Percentiles rank a stretch among this genome's conserved stretches.
Conservation (phyloP, 1,140 invertebrate genomes). For the Halictus rubicundus region DNA sequence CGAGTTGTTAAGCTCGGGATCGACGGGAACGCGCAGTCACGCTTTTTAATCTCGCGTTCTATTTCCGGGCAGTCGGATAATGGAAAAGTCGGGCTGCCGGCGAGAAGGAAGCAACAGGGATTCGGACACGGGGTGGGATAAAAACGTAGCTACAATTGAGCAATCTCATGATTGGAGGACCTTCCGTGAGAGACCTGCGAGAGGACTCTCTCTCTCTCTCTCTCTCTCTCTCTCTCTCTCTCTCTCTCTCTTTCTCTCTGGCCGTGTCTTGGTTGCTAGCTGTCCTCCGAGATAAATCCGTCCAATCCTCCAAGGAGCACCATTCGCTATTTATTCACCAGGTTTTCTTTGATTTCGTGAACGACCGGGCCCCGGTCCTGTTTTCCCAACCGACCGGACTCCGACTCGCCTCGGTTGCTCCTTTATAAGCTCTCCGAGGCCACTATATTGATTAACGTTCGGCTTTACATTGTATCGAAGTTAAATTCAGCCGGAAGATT, state of each 20-base stretch:
- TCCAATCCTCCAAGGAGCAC: constrained; percentile 54
- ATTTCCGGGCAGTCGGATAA: constrained; percentile 52
- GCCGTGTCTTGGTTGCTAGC: constrained; percentile 58
- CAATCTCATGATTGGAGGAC: constrained; percentile 76
- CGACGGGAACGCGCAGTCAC: constrained; percentile 23
- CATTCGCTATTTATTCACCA: constrained; percentile 65
- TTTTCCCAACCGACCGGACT: neutral
- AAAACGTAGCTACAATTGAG: constrained; percentile 72
- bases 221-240: too few relatives aligned
- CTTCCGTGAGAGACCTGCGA: constrained; percentile 57
- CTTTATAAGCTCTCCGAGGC: neutral
- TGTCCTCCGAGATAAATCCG: constrained; percentile 60
- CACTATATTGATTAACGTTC: constrained; percentile 24
- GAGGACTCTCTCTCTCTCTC: too few relatives aligned
- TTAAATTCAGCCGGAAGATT: constrained; percentile 23
- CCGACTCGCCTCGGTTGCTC: neutral
- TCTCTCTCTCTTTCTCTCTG: too few relatives aligned
- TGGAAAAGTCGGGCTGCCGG: constrained; percentile 37
- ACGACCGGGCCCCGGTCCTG: neutral
- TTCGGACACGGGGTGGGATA: constrained; percentile 20
- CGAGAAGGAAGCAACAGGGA: constrained; percentile 23
- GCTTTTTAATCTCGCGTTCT: constrained; percentile 56
- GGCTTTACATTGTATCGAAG: constrained; percentile 2
- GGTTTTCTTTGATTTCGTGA: constrained; percentile 58
- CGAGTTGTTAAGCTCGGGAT: neutral